Evolutionary conservation across 2,888 invertebrate genomes (phyloP).

Genomic region (Xanthostigma xanthostigma): DNA sequence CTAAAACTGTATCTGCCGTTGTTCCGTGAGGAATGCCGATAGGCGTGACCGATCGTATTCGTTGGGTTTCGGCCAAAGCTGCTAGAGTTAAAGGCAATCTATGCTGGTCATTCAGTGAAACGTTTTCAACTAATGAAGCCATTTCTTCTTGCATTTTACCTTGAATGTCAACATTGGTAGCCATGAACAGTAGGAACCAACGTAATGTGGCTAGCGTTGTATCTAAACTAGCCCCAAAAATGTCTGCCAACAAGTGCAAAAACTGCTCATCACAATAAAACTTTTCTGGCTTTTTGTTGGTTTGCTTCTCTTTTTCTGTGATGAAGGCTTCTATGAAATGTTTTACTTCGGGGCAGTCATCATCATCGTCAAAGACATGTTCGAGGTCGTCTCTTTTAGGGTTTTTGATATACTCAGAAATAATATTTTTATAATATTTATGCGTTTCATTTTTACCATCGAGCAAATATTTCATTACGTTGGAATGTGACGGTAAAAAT

Average conservation of each 20-base stretch:
- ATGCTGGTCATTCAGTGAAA: slow-evolving; percentile 37
- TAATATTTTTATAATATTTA: slow-evolving; percentile 50
- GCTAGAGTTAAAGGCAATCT: slow-evolving; percentile 51
- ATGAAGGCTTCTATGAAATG: slow-evolving; percentile 48
- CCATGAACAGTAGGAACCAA: slow-evolving; percentile 71
- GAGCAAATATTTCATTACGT: slow-evolving; percentile 40
- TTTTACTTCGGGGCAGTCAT: slow-evolving; percentile 2
- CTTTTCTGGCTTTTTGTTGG: slow-evolving; percentile 27
- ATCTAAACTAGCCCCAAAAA: slow-evolving; percentile 77
- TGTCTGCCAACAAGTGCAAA: slow-evolving; percentile 59
- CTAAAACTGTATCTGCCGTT: slow-evolving; percentile 28
- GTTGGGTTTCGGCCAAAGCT: slow-evolving; percentile 60
- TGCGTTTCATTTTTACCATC: slow-evolving; percentile 61
- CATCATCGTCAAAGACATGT: slow-evolving; percentile 5
- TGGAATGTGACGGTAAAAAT: slow-evolving; percentile 23
- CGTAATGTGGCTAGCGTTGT: slow-evolving; percentile 65
- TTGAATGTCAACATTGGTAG: slow-evolving; percentile 47
- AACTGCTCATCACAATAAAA: slow-evolving; percentile 53
- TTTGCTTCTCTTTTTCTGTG: slow-evolving; percentile 37
- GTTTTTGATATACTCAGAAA: slow-evolving; percentile 29
- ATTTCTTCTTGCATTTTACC: slow-evolving; percentile 43
- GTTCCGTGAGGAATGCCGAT: slow-evolving; percentile 76
- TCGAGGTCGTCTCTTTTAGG: slow-evolving; percentile 6
- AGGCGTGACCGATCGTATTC: slow-evolving; percentile 66
- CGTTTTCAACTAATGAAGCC: slow-evolving; percentile 19